Base-by-base conservation (phyloP, 2,113 vertebrate species). In the Danionella cerebrum region DNA sequence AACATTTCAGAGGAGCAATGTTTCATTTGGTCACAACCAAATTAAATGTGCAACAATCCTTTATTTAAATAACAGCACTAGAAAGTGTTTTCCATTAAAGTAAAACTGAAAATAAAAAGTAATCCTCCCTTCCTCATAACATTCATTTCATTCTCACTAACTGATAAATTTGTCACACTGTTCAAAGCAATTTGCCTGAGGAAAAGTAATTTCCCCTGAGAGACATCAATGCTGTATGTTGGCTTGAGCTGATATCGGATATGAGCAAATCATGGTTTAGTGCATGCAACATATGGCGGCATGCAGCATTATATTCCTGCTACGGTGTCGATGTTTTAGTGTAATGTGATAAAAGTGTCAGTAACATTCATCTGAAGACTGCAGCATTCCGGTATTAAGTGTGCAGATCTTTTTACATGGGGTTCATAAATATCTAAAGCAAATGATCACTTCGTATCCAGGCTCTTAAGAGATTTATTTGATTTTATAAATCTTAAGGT, bases 91-190 rank as follows among this genome's bases (percentile, higher is more conserved):
- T n/a, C n/a, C n/a, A n/a, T n/a, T n/a, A n/a, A n/a, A n/a, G n/a
- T n/a, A n/a, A n/a, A n/a, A n/a, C n/a, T n/a, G n/a, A 70, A 42
- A 36, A 69, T 71, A 69, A 18, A 36, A 48, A 84, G 79, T 71
- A 81, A 86, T 82, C 83, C 83, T 78, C 47, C 65, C 72, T 54
- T 25, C 13, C 42, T 39, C 24, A 12, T 4, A 52, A 29, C 35
- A 5, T 13, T 53, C 18, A 52, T 27, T 57, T 74, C 18, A 65
- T 81, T 82, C 78, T 72, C 72, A 64, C 70, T 64, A 44, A 64
- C 55, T 51, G 54, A 64, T 69, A 69, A 51, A 80, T 75, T 77
- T 78, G 67, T 69, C 53, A 76, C 67, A 66, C 71, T 73, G 67
- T 63, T 73, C 65, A 67, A 73, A 73, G 48, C 67, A 72, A 65